Percentiles rank a stretch among this genome's conserved stretches.
phyloP scores from a whole-genome alignment of 2,113 vertebrate genomes.

The Oreotrochilus melanogaster region DNA sequence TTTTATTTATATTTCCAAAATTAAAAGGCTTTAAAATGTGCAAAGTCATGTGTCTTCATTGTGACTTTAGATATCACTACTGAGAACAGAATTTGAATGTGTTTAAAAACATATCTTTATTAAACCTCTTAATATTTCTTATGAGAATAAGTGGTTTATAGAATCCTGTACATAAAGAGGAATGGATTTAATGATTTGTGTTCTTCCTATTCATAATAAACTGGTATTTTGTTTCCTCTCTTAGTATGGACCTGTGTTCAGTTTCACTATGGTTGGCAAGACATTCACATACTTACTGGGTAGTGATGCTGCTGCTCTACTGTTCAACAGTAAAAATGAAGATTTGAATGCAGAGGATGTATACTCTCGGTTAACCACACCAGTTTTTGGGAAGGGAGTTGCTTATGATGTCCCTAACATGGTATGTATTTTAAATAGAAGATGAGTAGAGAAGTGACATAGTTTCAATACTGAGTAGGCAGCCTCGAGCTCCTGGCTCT shows the following conservation, averaged over 20 bases:
- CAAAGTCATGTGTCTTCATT: neutral
- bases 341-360: constrained; percentile 97
- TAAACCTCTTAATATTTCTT: neutral
- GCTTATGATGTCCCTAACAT: constrained; percentile 93
- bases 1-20: neutral
- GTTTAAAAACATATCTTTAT: neutral
- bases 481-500: neutral
- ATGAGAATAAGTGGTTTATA: neutral
- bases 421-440: constrained; percentile 75
- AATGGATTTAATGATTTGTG: neutral
- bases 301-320: constrained; percentile 91
- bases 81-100: neutral
- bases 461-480: neutral
- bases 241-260: constrained; percentile 96
- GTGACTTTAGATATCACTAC: neutral
- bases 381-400: constrained; percentile 95
- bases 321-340: constrained; percentile 98
- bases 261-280: constrained; percentile 98
- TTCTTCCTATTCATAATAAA: neutral
- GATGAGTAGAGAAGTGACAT: neutral
- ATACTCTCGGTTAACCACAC: constrained; percentile 92
- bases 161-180: neutral
- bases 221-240: neutral
- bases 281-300: constrained; percentile 96
- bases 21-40: neutral